Conservation (phyloP, 30 jellyfish, hydroid and myxozoan species). For the Pelagia noctiluca region DNA sequence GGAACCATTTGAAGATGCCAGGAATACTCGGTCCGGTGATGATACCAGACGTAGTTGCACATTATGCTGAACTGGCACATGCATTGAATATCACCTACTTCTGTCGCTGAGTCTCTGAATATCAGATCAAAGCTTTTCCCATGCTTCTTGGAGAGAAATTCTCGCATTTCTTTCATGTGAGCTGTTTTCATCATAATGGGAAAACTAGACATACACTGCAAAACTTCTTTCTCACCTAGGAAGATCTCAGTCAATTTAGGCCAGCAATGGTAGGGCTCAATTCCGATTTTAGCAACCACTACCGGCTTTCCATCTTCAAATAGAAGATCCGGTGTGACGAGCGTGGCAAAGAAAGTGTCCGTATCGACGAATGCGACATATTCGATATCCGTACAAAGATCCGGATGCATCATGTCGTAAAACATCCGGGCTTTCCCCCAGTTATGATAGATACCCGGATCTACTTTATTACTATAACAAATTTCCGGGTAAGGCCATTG, state of each 20-base stretch:
- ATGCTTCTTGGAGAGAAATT: background rate
- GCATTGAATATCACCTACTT: background rate
- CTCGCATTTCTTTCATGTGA: constrained; percentile 26
- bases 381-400: background rate
- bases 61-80: no score
- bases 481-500: constrained; percentile 3
- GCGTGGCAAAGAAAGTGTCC: background rate
- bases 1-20: constrained; percentile 48
- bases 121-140: background rate
- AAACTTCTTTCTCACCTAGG: background rate
- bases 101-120: background rate
- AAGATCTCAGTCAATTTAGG: background rate
- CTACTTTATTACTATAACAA: background rate
- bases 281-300: constrained; percentile 9
- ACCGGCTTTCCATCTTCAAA: constrained; percentile 4
- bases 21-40: constrained; percentile 37
- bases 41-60: constrained; percentile 44
- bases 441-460: background rate
- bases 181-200: constrained; percentile 13
- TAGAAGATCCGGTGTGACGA: background rate
- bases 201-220: no score
- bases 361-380: constrained; percentile 11
- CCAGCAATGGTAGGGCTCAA: constrained; percentile 1
- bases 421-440: background rate
- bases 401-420: constrained; percentile 2